phyloP scores from a whole-genome alignment of 2,888 invertebrate genomes.

The Phengaris alcon region DNA sequence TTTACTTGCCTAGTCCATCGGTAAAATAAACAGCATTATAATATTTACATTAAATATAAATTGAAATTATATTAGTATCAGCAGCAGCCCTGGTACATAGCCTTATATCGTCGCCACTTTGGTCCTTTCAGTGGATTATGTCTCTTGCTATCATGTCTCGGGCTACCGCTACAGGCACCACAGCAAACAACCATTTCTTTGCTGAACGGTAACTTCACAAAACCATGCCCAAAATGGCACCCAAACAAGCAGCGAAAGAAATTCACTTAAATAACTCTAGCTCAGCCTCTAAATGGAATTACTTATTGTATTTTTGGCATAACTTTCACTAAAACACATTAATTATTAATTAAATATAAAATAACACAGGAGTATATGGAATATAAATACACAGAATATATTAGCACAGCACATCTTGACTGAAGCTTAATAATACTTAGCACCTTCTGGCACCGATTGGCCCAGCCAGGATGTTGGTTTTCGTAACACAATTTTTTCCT shows the following conservation, averaged over 20 bases:
- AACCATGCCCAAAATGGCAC: constrained; percentile 29
- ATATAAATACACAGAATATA: constrained; percentile 42
- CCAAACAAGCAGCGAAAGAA: constrained; percentile 28
- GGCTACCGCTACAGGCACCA: constrained; percentile 50
- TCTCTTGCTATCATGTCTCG: not conserved
- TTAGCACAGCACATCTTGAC: constrained; percentile 67
- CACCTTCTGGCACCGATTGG: constrained; percentile 41
- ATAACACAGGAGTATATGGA: constrained; percentile 27
- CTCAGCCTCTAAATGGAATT: constrained; percentile 56
- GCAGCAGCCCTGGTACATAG: constrained; percentile 30
- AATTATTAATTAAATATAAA: constrained; percentile 47
- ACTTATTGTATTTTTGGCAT: constrained; percentile 70
- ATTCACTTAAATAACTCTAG: constrained; percentile 38
- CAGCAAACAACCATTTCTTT: constrained; percentile 37
- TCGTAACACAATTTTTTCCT: not conserved
- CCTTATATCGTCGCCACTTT: not conserved
- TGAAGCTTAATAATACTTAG: constrained; percentile 48
- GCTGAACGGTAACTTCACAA: constrained; percentile 29
- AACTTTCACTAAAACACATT: constrained; percentile 62
- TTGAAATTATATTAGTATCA: constrained; percentile 36
- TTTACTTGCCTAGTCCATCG: constrained; percentile 76
- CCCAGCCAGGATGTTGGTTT: not conserved
- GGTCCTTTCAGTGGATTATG: not conserved
- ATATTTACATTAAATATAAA: constrained; percentile 40
- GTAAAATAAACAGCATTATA: constrained; percentile 54